Evolutionary conservation across 2,888 invertebrate genomes (phyloP), one percentile per base, ranked within the genome.

Genomic region (Eristalis tenax): DNA sequence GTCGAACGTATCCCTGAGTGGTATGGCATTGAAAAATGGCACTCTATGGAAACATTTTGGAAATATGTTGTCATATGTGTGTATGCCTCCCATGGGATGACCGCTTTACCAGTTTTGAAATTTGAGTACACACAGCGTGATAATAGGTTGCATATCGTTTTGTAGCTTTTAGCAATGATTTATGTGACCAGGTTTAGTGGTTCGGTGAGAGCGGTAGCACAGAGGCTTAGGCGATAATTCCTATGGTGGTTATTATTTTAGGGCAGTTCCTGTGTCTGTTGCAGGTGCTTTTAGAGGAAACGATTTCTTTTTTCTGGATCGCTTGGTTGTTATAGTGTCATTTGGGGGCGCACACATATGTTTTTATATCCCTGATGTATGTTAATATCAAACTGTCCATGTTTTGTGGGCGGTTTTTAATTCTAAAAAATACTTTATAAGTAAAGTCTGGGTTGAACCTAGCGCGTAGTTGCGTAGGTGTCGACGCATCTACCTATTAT

Each of bases 101-200:
- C 10, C 63, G 35, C 4, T 78, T 76, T 70, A 43, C 43, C 22
- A n/a, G 59, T 43, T 76, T 70, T 50, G 22, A 26, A 76, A 82
- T 66, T n/a, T 56, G 35, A 69, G 40, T 68, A 63, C 11, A 68
- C 50, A 18, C 18, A 18, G 50, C 8, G n/a, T 18, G 69, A 56
- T 66, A 66, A 61, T 26, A 61, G 66, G 66, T 80, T 38, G 50
- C 22, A 61, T 22, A 13, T 26, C 28, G 63, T 69, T 56, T 56
- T 50, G 69, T 32, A 43, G 83, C 64, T 77, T 77, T 63, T 68
- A 77, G 61, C 38, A 15, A 68, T 38, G 71, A 83, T 83, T 83
- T 83, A 83, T 77, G 71, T 32, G 40, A n/a, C 28, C 40, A 40
- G 43, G 71, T 63, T 82, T 61, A 61, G 43, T 76, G 77, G 71